These are phyloP conservation scores for Petromus typicus DNA, from an alignment of 2,113 vertebrate species.

Conservation along the genomic window DNA sequence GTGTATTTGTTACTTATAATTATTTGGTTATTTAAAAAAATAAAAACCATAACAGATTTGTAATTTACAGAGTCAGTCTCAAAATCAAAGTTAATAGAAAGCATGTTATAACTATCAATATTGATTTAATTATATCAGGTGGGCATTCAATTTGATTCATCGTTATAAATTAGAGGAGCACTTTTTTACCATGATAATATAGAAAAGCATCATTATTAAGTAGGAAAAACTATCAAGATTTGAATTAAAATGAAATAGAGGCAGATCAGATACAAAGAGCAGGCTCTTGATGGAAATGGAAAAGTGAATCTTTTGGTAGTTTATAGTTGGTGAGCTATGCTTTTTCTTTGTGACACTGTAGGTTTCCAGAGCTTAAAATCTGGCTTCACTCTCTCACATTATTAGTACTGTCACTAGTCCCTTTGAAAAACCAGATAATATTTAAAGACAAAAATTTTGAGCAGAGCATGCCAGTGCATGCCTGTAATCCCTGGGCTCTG, in stretches of 20 bases:
- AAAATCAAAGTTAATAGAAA: neutral
- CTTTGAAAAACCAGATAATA: constrained; percentile 50
- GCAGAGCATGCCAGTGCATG: neutral
- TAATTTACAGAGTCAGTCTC: neutral
- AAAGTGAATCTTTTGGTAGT: constrained; percentile 18
- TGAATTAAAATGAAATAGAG: constrained; percentile 34
- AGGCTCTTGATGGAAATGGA: constrained; percentile 3
- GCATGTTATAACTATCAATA: neutral
- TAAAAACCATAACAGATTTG: neutral
- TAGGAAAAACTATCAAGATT: constrained; percentile 21
- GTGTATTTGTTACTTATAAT: neutral
- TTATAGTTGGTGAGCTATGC: neutral
- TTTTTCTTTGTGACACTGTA: neutral
- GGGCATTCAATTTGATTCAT: neutral
- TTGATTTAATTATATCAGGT: neutral
- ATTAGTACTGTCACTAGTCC: neutral
- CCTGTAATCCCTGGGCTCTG: neutral
- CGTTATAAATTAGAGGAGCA: neutral
- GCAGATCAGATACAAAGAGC: neutral
- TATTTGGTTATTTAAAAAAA: neutral
- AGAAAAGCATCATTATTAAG: constrained; percentile 17
- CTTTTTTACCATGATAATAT: neutral
- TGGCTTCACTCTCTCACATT: constrained; percentile 38
- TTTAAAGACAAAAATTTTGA: constrained; percentile 21
- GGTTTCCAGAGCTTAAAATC: neutral